Evolutionary conservation across 1,140 invertebrate species (phyloP).

Genomic region (Potamilus streckersoni): DNA sequence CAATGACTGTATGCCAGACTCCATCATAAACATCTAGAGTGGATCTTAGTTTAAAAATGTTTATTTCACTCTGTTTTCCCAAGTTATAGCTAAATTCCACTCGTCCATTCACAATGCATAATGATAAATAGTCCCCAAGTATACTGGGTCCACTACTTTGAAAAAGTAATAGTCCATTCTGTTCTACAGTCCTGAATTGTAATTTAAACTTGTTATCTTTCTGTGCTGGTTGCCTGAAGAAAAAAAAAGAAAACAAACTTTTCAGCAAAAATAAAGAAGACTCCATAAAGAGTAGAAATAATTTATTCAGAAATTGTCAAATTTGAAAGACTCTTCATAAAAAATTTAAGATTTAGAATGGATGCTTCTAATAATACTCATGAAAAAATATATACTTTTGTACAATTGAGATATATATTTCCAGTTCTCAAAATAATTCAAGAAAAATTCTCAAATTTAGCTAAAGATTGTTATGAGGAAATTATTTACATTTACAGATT

Average conservation of each 20-base stretch:
- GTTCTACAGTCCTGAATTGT: slow-evolving; percentile 76
- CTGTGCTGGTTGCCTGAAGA: slow-evolving; percentile 71
- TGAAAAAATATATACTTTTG: too few species aligned
- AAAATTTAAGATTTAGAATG: too few species aligned
- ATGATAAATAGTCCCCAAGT: slow-evolving; percentile 73
- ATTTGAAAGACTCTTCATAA: too few species aligned
- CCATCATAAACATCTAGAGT: slow-evolving; percentile 71
- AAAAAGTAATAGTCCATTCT: slow-evolving; percentile 79
- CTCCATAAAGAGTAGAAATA: too few species aligned
- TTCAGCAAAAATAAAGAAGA: too few species aligned
- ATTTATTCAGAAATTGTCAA: too few species aligned
- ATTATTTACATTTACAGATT: too few species aligned
- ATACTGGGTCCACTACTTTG: slow-evolving; percentile 72
- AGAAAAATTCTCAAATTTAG: too few species aligned
- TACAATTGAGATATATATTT: too few species aligned
- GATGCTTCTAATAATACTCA: too few species aligned
- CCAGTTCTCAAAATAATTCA: too few species aligned
- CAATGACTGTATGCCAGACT: slow-evolving; percentile 24
- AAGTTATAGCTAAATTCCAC: slow-evolving; percentile 77
- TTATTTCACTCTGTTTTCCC: slow-evolving; percentile 70
- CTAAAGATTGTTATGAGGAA: too few species aligned
- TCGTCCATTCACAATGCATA: slow-evolving; percentile 75
- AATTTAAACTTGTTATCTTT: slow-evolving; percentile 79
- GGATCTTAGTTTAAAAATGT: slow-evolving; percentile 72
- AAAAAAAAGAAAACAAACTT: slow-evolving; percentile 25